phyloP scores from a whole-genome alignment of 2,113 vertebrate species.

The Cacatua alba region DNA sequence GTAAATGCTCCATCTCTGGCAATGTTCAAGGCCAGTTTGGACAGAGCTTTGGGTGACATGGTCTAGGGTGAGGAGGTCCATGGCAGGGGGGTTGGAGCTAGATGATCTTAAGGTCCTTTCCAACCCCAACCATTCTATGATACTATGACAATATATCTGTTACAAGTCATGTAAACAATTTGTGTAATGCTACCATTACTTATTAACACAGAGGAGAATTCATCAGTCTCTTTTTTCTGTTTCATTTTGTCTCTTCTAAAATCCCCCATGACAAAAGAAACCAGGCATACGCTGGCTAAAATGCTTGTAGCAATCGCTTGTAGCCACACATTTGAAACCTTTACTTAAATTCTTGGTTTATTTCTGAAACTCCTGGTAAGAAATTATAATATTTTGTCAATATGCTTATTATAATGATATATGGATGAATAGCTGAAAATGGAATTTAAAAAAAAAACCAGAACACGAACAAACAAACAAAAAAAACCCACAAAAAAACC shows the following conservation, averaged over 20 bases:
- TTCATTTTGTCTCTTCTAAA: neutral
- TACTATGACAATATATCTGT: neutral
- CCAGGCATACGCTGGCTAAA: neutral
- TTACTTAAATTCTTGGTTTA: neutral
- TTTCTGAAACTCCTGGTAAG: neutral
- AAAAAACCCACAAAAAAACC: too few species aligned
- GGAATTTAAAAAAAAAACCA: neutral
- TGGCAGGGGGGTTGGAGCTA: too few species aligned
- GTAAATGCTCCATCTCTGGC: too few species aligned
- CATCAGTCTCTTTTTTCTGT: neutral
- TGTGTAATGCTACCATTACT: neutral
- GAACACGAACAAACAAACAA: too few species aligned
- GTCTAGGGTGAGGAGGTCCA: too few species aligned
- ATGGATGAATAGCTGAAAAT: neutral
- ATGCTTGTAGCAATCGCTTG: neutral
- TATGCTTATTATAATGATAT: neutral
- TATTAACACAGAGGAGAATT: neutral
- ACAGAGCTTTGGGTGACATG: too few species aligned
- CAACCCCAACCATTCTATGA: too few species aligned
- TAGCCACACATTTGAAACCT: neutral
- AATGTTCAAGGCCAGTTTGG: too few species aligned
- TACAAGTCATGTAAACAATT: neutral
- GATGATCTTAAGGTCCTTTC: too few species aligned
- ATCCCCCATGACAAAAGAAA: neutral
- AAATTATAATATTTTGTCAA: neutral